Base-by-base conservation (phyloP, 2,113 vertebrate genomes). In the Pseudopipra pipra region DNA sequence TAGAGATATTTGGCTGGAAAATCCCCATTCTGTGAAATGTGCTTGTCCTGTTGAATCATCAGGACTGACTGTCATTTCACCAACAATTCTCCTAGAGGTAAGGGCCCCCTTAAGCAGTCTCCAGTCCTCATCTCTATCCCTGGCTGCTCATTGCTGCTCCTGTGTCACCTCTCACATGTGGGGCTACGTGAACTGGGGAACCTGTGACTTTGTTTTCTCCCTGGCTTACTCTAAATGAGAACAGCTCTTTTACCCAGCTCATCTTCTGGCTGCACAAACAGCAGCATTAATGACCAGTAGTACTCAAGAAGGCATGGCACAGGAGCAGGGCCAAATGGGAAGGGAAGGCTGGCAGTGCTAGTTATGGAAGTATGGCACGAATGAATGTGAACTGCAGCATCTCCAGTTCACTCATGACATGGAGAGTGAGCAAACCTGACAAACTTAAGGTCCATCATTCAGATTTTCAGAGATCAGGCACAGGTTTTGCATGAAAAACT, bases 341-440 rank as follows among this genome's bases (percentile, higher is more conserved):
- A 63, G 30, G 28, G 33, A 52, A 54, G 49, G 56, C 79, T 8
- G 2, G 52, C n/a, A 59, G 22, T 39, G 35, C 24, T 92, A 39
- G 28, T n/a, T 67, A 37, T 37, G 71, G 65, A 75, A 54, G 30
- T 44, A 15, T 24, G 52, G 66, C 55, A 35, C 14, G 43, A 82
- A 19, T 33, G 37, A 76, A 84, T 11, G 30, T 0, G 0, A 68
- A 55, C 44, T 63, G 30, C 58, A 63, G 30, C 0, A 0, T 46
- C 54, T 72, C 63, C 33, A 39, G 14, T 63, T 89, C 47, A 55
- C 39, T 54, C 20, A 3, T 31, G 22, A 22, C 35, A 41, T 1
- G 6, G 44, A 72, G 20, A 82, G 11, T 17, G 67, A 90, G 54
- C 44, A 78, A 85, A 65, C 55, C 37, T 61, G 70, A 49, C 52